Base-by-base conservation (phyloP, 1,140 invertebrate genomes). In the Cyclina sinensis region DNA sequence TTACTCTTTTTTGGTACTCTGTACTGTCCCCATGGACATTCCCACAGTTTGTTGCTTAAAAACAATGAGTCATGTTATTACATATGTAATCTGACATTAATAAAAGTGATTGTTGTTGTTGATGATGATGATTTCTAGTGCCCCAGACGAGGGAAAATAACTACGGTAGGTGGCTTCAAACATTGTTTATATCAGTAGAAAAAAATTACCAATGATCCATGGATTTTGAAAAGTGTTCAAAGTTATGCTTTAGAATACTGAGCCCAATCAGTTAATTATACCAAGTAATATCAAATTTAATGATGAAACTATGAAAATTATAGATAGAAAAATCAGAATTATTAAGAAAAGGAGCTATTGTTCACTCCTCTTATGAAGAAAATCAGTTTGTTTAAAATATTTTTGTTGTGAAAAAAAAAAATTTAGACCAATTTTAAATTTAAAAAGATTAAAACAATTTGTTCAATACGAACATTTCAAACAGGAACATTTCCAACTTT, bases 391-490 rank as follows among this genome's bases (percentile, higher is more conserved):
- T 91, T 54, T 90, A 89, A 14, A 89, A 84, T 37, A 82, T 91
- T 35, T 90, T 91, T 83, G 37, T 90, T 14, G 74, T 59, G 0
- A 39, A 48, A 39, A 91, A 90, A 70, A 81, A 3, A 79, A 73
- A 48, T 84, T 65, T 68, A 16, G 85, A 32, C 81, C 68, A 27
- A 70, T 90, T 37, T 39, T 91, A 18, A 91, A 91, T 65, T 35
- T 91, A 16, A 91, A 86, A 51, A 21, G 54, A 48, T 83, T 86
- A 24, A 91, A 91, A 48, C 27, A 74, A 39, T 87, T 85, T 79
- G 82, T 90, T 21, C 18, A 62, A 43, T 89, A 91, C 76, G 70
- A 83, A 35, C 86, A 91, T 78, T 91, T 90, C 48, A 90, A 91
- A 78, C 78, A 74, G 57, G 89, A 91, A 48, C 85, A 59, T 21